A percentile compares a stretch with the other conserved stretches of the same genome.
Evolutionary conservation across 2,888 invertebrate genomes (phyloP).

Genomic region (Lacanobia wlatinum): DNA sequence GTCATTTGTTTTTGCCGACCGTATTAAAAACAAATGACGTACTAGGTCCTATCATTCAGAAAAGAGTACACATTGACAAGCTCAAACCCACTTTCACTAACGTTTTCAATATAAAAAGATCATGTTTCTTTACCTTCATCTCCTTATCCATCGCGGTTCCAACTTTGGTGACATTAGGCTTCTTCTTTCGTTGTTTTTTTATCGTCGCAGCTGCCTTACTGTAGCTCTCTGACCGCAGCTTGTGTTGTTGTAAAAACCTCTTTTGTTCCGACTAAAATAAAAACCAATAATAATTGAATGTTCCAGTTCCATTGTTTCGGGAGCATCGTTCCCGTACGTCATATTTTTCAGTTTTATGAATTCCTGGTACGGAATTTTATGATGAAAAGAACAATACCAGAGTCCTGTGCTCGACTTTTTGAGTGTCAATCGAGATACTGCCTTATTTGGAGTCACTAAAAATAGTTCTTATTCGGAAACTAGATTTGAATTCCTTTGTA

Average conservation of each 20-base stretch:
- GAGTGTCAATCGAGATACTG: conserved; percentile 32
- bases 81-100: background rate
- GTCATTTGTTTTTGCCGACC: background rate
- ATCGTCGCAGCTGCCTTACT: conserved; percentile 97
- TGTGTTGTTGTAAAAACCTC: conserved; percentile 97
- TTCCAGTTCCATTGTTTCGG: conserved; percentile 30
- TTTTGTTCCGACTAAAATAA: conserved; percentile 96
- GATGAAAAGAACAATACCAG: conserved; percentile 15
- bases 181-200: conserved; percentile 97
- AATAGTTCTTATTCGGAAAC: conserved; percentile 4
- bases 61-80: conserved; percentile 29
- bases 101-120: background rate
- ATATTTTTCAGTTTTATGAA: conserved; percentile 30
- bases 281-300: conserved; percentile 37
- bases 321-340: conserved; percentile 1
- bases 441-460: conserved; percentile 20
- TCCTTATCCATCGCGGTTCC: conserved; percentile 97
- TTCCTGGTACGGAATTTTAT: conserved; percentile 11
- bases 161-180: conserved; percentile 94
- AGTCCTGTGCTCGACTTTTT: conserved; percentile 21
- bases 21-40: background rate
- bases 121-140: conserved; percentile 92
- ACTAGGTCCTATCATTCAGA: background rate
- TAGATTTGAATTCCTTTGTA: conserved; percentile 24
- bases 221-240: conserved; percentile 97